phyloP scores from a whole-genome alignment of 1,140 invertebrate species.

The Bradynema listronoti region DNA sequence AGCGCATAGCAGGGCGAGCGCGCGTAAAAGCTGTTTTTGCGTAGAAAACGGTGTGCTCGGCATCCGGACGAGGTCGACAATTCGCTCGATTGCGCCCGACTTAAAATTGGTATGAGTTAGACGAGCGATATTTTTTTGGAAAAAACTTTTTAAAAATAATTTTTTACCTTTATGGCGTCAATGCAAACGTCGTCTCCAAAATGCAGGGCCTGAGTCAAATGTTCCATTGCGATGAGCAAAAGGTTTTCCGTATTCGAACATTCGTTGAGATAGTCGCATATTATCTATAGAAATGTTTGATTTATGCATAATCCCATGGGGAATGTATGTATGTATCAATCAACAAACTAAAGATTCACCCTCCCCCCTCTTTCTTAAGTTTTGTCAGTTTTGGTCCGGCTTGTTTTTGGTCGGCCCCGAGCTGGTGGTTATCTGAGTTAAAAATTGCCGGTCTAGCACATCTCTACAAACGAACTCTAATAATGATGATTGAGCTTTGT shows the following conservation, averaged over 20 bases:
- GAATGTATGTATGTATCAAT: too few relatives aligned
- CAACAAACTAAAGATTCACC: too few relatives aligned
- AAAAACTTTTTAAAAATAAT: constrained; percentile 4
- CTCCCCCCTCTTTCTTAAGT: too few relatives aligned
- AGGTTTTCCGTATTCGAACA: constrained; percentile 20
- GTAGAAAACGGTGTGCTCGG: constrained; percentile 12
- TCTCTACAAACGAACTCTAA: constrained; percentile 14
- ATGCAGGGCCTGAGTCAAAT: constrained; percentile 25
- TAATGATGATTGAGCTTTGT: constrained; percentile 26
- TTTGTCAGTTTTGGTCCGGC: too few relatives aligned
- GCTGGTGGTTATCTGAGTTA: too few relatives aligned
- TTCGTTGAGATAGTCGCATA: constrained; percentile 23
- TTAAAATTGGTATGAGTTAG: neutral
- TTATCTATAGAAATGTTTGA: constrained; percentile 17
- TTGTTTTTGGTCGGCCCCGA: too few relatives aligned
- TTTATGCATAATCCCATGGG: neutral
- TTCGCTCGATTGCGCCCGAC: constrained; percentile 18
- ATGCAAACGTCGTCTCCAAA: constrained; percentile 32
- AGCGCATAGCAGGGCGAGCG: constrained; percentile 26
- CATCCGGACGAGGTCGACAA: constrained; percentile 18
- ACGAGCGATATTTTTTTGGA: neutral
- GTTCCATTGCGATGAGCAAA: constrained; percentile 22
- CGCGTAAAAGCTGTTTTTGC: constrained; percentile 18
- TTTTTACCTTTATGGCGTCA: constrained; percentile 22
- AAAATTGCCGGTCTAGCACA: too few relatives aligned